Conservation (phyloP, 2,113 vertebrate genomes). For the Leptocoma aspasia region DNA sequence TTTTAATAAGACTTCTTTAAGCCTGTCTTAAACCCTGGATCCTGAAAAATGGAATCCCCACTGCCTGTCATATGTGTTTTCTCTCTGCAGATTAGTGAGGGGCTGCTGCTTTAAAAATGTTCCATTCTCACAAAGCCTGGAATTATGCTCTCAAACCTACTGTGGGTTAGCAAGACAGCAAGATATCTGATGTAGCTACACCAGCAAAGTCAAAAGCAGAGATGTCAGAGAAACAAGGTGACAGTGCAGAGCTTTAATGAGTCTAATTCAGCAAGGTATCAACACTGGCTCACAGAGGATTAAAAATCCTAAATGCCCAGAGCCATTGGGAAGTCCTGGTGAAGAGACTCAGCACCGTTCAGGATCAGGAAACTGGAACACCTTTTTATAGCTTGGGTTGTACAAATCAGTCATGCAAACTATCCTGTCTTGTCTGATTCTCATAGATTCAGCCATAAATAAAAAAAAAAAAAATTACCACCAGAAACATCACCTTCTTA, state of each 20-base stretch:
- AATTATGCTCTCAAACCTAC: conserved; percentile 22
- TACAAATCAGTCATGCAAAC: background rate
- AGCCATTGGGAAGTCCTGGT: background rate
- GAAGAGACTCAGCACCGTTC: background rate
- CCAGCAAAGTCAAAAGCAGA: background rate
- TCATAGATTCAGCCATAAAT: background rate
- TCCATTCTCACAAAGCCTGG: conserved; percentile 11
- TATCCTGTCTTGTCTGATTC: background rate
- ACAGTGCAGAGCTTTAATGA: background rate
- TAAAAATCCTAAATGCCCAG: background rate
- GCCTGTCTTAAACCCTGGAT: conserved; percentile 17
- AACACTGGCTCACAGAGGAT: background rate
- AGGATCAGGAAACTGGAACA: background rate
- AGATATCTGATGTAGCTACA: background rate
- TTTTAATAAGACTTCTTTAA: conserved; percentile 62
- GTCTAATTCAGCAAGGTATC: background rate
- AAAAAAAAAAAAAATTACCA: background rate
- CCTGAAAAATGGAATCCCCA: conserved; percentile 30
- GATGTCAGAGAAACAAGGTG: background rate
- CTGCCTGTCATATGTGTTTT: background rate
- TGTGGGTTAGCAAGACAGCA: fast-evolving
- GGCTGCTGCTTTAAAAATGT: background rate
- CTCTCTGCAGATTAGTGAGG: background rate
- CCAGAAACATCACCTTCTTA: background rate
- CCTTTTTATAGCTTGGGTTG: background rate